Conservation (phyloP, 2,797 vertebrate genomes). For the Merluccius polli region DNA sequence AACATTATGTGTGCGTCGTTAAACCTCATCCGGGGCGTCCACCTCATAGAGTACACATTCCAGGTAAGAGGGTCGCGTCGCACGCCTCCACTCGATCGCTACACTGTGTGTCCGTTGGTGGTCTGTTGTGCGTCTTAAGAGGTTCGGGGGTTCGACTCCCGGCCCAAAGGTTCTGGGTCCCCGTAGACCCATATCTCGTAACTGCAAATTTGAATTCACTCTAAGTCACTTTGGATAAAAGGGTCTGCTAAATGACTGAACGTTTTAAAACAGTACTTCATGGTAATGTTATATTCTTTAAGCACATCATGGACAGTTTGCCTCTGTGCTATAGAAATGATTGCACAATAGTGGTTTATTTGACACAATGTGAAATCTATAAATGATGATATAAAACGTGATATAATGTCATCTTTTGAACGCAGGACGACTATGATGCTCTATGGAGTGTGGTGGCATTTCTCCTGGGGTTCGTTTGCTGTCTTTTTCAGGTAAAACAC, state of each 20-base stretch:
- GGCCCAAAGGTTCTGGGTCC: background rate
- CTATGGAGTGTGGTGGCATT: conserved; percentile 87
- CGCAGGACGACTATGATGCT: conserved; percentile 85
- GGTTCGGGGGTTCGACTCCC: background rate
- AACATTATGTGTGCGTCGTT: conserved; percentile 95
- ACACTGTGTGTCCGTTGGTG: background rate
- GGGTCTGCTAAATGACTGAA: background rate
- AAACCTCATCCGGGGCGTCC: conserved; percentile 90
- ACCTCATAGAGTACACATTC: conserved; percentile 87
- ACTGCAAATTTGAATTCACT: background rate
- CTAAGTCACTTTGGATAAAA: background rate
- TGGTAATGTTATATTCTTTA: background rate
- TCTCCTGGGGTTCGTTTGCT: conserved; percentile 85
- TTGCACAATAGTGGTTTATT: background rate
- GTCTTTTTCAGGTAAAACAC: conserved; percentile 77
- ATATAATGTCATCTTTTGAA: conserved; percentile 20
- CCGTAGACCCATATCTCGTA: background rate
- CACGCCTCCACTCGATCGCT: background rate
- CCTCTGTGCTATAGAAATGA: background rate
- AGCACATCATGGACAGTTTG: background rate
- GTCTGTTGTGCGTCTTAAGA: background rate
- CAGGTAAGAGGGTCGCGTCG: conserved; percentile 74
- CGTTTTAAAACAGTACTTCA: background rate
- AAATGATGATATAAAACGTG: background rate
- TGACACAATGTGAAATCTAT: background rate